Base-by-base conservation (phyloP, 2,113 vertebrate species). In the Sphyrna mokarran region DNA sequence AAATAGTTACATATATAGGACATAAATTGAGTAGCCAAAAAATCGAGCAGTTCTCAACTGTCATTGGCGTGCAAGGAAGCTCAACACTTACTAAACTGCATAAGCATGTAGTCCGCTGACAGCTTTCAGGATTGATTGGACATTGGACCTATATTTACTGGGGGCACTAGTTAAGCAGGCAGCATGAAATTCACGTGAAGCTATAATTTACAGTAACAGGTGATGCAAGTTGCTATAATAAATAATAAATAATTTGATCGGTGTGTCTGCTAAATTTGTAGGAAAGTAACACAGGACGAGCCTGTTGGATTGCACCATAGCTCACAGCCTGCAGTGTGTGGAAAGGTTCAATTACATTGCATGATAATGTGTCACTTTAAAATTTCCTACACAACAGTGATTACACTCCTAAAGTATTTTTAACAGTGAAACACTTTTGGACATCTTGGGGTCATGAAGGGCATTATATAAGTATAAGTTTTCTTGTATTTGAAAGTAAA, bases 161-260 rank as follows among this genome's bases (percentile, higher is more conserved):
- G 23, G 94, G 69, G 68, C 94, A 95, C 18, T 95, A 23, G 22
- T 76, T 68, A 95, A 95, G 40, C 68, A 70, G 69, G 40, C 23
- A 29, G 94, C 40, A 76, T 33, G 40, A 95, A 95, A 95, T 95
- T 54, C 69, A 95, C 33, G 72, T 95, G 94, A 48, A 95, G 94
- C 69, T 72, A 43, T 95, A 95, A 54, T 54, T 72, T 95, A 72
- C 94, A 95, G 40, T 70, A 72, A 95, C 94, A 95, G 94, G 94
- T 95, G 94, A 95, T 18, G 94, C 69, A 95, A 72, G 43, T 40
- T 72, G 94, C 69, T 48, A 40, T 33, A 93, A 93, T 93, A 72
- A 95, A 95, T 70, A 95, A 95, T 72, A 95, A 95, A 95, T 72
- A 95, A 95, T 95, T 95, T 95, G 68, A 95, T 95, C 40, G 10